Evolutionary conservation across 2,113 vertebrate species (phyloP), one percentile per base, ranked within the genome.

Genomic region (Embiotoca jacksoni): DNA sequence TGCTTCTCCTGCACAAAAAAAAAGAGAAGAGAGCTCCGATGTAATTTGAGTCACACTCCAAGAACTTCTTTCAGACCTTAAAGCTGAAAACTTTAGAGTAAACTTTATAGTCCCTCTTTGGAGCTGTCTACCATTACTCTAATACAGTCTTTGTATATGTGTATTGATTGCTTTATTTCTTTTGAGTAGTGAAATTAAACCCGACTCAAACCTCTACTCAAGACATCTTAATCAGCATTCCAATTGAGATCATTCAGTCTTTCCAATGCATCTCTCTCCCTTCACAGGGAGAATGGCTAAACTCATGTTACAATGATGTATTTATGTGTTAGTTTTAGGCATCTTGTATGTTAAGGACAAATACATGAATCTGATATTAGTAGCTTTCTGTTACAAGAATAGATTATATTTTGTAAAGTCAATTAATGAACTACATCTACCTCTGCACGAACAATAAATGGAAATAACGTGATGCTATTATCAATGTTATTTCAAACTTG

Each of bases 1-100:
- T 23, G 96, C 90, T 94, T 99, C 98, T 90, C 98, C 98, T 99
- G 73, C 37, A 82, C 23, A 70, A 2, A 80, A 31, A 69, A 4
- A 75, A 60, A 81, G 70, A 86, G 52, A 8, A 50, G 50, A 61
- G 31, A 82, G 8, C 57, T 47, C 31, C 39, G 49, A 9, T 37
- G 39, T 68, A 14, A 56, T 16, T 53, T 63, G 2, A 32, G 55
- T 15, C 23, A 23, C 13, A 57, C 16, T 54, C 4, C n/a, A 37
- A 1, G 5, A 30, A 68, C 30, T 47, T 1, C 30, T 57, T 52
- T 56, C 15, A 49, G 3, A 61, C 30, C n/a, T 30, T 47, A 14
- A 57, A 37, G 9, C 1, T 23, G 41, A 75, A 57, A 49, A 75
- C 3, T 0, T 30, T 23, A 52, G 6, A 36, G 36, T 32, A 46